Evolutionary conservation across 2,797 vertebrate species (phyloP).

Genomic region (Buceros bicornis): DNA sequence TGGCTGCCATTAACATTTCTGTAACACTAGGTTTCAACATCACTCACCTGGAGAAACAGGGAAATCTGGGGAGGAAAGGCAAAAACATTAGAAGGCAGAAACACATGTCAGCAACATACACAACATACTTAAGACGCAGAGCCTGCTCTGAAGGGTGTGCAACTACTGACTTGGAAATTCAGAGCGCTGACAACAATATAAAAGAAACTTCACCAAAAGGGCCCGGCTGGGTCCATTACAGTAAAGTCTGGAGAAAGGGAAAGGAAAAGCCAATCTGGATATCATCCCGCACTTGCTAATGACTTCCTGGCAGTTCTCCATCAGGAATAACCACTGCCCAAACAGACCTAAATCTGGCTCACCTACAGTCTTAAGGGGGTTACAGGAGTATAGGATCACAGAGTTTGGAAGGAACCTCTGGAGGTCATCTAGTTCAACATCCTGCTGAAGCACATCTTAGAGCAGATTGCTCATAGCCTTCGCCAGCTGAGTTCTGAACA

Average conservation of each 20-base stretch:
- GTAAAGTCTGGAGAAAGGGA: not conserved
- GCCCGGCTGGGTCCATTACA: not conserved
- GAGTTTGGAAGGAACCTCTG: not conserved
- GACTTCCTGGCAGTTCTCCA: not conserved
- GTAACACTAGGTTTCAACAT: not conserved
- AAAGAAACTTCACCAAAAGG: not conserved
- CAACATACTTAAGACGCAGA: not conserved
- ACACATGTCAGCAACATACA: not conserved
- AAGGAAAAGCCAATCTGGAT: not conserved
- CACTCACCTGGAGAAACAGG: slow-evolving; percentile 67
- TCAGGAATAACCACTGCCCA: not conserved
- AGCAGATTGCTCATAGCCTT: not conserved
- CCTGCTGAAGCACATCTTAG: not conserved
- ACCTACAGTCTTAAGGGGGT: not conserved
- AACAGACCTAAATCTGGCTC: not conserved
- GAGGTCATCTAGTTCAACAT: not conserved
- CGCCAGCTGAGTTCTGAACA: not conserved
- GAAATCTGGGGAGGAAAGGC: slow-evolving; percentile 31
- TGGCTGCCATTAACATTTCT: not conserved
- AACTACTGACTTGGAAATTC: not conserved
- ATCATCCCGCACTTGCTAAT: not conserved
- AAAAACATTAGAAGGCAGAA: slow-evolving; percentile 33
- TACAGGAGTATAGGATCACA: not conserved
- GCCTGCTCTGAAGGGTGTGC: not conserved
- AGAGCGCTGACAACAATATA: not conserved